These are phyloP conservation scores for Frankliniella intonsa DNA, from an alignment of 2,888 invertebrate species.

Conservation along the genomic window DNA sequence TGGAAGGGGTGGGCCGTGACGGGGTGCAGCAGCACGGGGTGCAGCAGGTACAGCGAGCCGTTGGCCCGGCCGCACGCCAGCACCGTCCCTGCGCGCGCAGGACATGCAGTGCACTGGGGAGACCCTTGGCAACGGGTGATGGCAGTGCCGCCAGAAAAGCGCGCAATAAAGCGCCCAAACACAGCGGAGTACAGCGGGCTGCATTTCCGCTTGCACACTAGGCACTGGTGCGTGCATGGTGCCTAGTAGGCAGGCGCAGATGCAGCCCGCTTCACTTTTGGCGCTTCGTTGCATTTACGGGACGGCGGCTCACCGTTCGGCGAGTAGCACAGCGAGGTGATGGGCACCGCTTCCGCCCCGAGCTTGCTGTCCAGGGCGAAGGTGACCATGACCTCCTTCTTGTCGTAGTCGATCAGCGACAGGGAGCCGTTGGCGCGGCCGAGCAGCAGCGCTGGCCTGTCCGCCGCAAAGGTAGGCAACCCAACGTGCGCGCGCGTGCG, in stretches of 20 bases:
- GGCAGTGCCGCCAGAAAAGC: too few species aligned
- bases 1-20: neutral
- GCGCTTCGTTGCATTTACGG: too few species aligned
- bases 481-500: neutral
- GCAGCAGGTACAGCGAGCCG: neutral
- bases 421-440: conserved; percentile 29
- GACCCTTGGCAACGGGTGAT: too few species aligned
- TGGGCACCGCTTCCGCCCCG: neutral
- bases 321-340: neutral
- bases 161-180: too few species aligned
- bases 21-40: conserved; percentile 13
- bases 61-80: conserved; percentile 7
- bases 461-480: neutral
- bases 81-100: neutral
- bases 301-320: neutral
- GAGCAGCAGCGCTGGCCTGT: conserved; percentile 31
- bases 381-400: conserved; percentile 29
- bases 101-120: too few species aligned
- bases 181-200: too few species aligned
- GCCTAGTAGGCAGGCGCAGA: neutral
- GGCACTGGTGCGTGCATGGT: too few species aligned
- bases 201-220: too few species aligned
- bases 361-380: neutral
- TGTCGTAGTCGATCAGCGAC: conserved; percentile 31
- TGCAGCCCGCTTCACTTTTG: rapidly evolving